Evolutionary conservation across 2,888 invertebrate species (phyloP).

Genomic region (Conus canariensis): DNA sequence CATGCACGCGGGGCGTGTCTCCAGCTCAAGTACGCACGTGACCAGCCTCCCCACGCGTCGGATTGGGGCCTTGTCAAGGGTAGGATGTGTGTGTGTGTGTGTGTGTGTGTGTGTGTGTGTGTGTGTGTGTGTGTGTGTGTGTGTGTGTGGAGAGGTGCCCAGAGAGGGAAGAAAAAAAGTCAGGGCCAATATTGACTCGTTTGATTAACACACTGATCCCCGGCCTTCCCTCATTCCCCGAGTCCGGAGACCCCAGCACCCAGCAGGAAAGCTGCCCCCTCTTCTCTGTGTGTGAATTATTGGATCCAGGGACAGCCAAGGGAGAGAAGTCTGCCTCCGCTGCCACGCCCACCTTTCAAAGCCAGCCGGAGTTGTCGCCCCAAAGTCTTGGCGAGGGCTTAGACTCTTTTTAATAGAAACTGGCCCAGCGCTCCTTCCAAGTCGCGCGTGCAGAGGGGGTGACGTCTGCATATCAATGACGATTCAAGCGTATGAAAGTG

Average conservation of each 20-base stretch:
- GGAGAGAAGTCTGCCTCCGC: background rate
- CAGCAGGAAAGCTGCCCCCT: background rate
- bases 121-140: background rate
- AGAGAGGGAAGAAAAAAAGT: slow-evolving; percentile 30
- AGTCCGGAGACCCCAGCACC: background rate
- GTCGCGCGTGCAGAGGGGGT: no score
- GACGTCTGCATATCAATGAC: no score
- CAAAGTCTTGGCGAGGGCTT: no score
- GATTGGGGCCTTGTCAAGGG: background rate
- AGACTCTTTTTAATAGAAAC: no score
- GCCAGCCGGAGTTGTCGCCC: background rate
- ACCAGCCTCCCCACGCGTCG: background rate
- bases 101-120: background rate
- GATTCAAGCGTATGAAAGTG: no score
- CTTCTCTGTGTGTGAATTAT: background rate
- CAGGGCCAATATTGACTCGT: slow-evolving; percentile 42
- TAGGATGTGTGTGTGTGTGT: background rate
- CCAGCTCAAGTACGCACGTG: slow-evolving; percentile 29
- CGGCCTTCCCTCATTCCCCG: background rate
- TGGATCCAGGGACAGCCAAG: background rate
- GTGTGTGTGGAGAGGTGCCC: background rate
- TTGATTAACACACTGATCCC: slow-evolving; percentile 35
- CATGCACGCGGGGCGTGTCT: slow-evolving; percentile 26
- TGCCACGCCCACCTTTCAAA: slow-evolving; percentile 17
- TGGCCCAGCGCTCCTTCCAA: no score